These are phyloP conservation scores for Heliopora coerulea DNA, from an alignment of 92 coral and sea anemone species.

Conservation along the genomic window DNA sequence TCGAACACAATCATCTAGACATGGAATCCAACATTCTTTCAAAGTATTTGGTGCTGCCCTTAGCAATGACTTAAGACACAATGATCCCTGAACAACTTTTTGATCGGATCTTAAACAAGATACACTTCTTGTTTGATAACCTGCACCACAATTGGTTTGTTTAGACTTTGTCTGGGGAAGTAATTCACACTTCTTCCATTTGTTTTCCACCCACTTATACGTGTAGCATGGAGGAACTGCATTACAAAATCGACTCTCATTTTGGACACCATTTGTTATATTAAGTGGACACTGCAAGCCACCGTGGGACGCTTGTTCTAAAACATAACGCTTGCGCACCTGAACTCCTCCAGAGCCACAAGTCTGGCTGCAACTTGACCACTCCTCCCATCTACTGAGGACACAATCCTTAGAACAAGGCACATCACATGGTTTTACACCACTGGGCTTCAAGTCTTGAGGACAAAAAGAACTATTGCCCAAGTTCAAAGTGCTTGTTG, in stretches of 20 bases:
- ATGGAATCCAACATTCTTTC: slow-evolving; percentile 28
- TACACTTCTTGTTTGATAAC: slow-evolving; percentile 24
- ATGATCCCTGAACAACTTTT: not conserved
- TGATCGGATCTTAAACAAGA: slow-evolving; percentile 29
- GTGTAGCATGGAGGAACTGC: slow-evolving; percentile 8
- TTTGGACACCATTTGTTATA: not conserved
- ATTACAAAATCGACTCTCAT: not conserved
- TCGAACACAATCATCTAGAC: slow-evolving; percentile 16
- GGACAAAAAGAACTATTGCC: slow-evolving; percentile 1
- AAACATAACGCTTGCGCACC: slow-evolving; percentile 4
- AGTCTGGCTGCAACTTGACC: slow-evolving; percentile 13
- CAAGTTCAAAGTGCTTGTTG: not conserved
- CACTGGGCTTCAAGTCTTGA: not conserved
- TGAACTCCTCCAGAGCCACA: slow-evolving; percentile 13
- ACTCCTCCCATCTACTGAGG: slow-evolving; percentile 14
- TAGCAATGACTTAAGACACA: not conserved
- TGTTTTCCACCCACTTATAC: slow-evolving; percentile 4
- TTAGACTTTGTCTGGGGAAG: slow-evolving; percentile 3
- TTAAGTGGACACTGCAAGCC: not conserved
- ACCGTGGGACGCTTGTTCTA: not conserved
- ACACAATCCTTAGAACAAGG: slow-evolving; percentile 30
- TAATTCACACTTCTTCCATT: slow-evolving; percentile 6
- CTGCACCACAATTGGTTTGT: slow-evolving; percentile 13
- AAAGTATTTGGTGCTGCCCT: slow-evolving; percentile 12
- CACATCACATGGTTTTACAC: slow-evolving; percentile 8